Evolutionary conservation across 2,888 invertebrate species (phyloP).

Genomic region (Scelioninae gen. 1): DNA sequence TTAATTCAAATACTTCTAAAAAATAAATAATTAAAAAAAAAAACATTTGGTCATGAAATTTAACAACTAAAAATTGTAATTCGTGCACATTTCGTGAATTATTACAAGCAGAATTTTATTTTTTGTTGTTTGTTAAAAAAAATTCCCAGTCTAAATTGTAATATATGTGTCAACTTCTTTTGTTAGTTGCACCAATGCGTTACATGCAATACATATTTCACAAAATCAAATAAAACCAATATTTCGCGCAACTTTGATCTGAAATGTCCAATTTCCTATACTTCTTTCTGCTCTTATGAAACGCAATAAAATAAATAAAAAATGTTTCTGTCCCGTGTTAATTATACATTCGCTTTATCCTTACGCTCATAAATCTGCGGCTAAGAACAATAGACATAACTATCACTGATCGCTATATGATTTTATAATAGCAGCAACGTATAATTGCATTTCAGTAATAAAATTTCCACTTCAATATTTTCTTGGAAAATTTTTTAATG

Average conservation of each 20-base stretch:
- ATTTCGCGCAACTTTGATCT: constrained; percentile 5
- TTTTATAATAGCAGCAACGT: constrained; percentile 4
- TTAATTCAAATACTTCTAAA: too few species aligned
- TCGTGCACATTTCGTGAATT: too few species aligned
- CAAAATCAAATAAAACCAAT: constrained; percentile 4
- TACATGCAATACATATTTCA: not conserved
- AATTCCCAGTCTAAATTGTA: not conserved
- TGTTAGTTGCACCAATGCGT: too few species aligned
- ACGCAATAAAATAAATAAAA: not conserved
- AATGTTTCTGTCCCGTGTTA: not conserved
- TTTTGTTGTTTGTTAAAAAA: not conserved
- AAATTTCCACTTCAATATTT: constrained; percentile 7
- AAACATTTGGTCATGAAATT: not conserved
- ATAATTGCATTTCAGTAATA: constrained; percentile 6
- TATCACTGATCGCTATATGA: not conserved
- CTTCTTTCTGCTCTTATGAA: not conserved
- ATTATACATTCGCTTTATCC: too few species aligned
- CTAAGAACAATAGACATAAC: not conserved
- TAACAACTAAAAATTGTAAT: too few species aligned
- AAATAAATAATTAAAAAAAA: not conserved
- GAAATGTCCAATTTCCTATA: constrained; percentile 5
- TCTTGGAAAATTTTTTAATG: not conserved
- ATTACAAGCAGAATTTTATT: too few species aligned
- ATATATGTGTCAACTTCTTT: too few species aligned
- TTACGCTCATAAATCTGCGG: constrained; percentile 15